Evolutionary conservation across 2,113 vertebrate genomes (phyloP), one percentile per base, ranked within the genome.

Genomic region (Emydocephalus ijimae): DNA sequence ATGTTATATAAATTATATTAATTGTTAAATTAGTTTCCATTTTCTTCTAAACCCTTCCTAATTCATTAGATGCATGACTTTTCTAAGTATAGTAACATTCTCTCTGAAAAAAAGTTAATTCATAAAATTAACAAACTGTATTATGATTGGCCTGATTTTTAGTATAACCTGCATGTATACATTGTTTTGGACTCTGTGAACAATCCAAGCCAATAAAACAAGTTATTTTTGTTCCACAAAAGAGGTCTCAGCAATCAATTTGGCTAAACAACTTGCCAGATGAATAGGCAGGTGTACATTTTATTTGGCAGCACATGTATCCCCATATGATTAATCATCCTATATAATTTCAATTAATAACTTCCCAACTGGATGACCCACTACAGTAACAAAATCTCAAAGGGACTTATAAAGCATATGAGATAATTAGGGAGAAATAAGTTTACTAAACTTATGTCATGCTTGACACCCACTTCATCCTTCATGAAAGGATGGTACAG

Each of bases 241-340:
- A 23, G 2, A 34, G 10, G 81, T 52, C 5, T 14, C 29, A 15
- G 9, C 3, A 54, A 4, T 1, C 91, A 20, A 20, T 93, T 88
- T 29, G 64, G 0, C 18, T 85, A 50, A 6, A 0, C 88, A 74
- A 29, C 34, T 2, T 85, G 5, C 48, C 81, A 54, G 39, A 92
- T 64, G 18, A 45, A 5, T 88, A 18, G 81, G 64, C 48, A 88
- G 43, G 5, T 23, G 2, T 24, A 91, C 43, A 50, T 43, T 23
- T 88, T 87, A 56, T 91, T 45, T 88, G 89, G 69, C 23, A 52
- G 43, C 48, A 86, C 15, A 55, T 54, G 23, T n/a, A 24, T 89
- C 55, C 45, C 87, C 69, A 54, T 89, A 89, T 88, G 56, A 91
- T 91, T 88, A 50, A 64, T 59, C 43, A 91, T 89, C 64, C 20